Conservation (phyloP, 2,888 invertebrate species). For the Caenorhabditis sulstoni region DNA sequence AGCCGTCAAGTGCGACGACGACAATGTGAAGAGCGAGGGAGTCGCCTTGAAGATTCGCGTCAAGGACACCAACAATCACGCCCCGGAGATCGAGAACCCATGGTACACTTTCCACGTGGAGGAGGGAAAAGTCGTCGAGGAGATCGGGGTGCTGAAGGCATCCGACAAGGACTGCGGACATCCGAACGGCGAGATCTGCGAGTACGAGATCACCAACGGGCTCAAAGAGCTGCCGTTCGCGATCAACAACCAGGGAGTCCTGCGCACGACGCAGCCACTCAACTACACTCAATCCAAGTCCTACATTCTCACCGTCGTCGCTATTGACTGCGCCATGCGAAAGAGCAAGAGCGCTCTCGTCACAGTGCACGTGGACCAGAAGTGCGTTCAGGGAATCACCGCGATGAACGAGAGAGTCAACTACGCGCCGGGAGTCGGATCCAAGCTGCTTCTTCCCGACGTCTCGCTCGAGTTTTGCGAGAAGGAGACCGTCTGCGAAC, state of each 20-base stretch:
- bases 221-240: slow-evolving; percentile 77
- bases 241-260: slow-evolving; percentile 81
- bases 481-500: slow-evolving; percentile 63
- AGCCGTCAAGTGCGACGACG: slow-evolving; percentile 78
- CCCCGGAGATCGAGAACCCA: slow-evolving; percentile 92
- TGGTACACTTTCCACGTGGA: slow-evolving; percentile 92
- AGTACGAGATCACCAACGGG: slow-evolving; percentile 91
- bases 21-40: slow-evolving; percentile 65
- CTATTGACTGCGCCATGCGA: slow-evolving; percentile 95
- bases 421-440: slow-evolving; percentile 89
- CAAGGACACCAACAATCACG: slow-evolving; percentile 95
- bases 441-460: slow-evolving; percentile 85
- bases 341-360: slow-evolving; percentile 93
- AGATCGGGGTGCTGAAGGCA: slow-evolving; percentile 92
- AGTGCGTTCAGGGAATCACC: slow-evolving; percentile 69
- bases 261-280: slow-evolving; percentile 93
- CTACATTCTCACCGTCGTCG: slow-evolving; percentile 95
- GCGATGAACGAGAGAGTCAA: slow-evolving; percentile 84
- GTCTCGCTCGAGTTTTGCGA: slow-evolving; percentile 65
- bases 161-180: slow-evolving; percentile 96
- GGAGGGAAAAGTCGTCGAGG: slow-evolving; percentile 88
- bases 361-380: slow-evolving; percentile 91
- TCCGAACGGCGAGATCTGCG: slow-evolving; percentile 95
- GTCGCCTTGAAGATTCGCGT: slow-evolving; percentile 85
- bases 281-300: slow-evolving; percentile 94